Base-by-base conservation (phyloP, 2,797 vertebrate genomes). In the Pteronotus mesoamericanus region DNA sequence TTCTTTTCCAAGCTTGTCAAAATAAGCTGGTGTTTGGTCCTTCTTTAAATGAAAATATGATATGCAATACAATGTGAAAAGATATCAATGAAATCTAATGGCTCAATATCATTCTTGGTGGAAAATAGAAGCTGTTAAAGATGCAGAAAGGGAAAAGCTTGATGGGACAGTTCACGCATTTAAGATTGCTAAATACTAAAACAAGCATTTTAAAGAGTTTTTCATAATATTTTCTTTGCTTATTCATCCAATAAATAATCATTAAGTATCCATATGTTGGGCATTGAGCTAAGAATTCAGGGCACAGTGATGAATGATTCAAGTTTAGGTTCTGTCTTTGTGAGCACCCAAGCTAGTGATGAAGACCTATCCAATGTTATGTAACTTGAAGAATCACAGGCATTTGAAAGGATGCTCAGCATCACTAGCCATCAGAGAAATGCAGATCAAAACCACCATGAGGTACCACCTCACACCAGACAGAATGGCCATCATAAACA, bases 1-100 rank as follows among this genome's bases (percentile, higher is more conserved):
- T 97, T 97, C 98, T 97, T 98, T 94, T 92, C 94, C 78, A 93
- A 96, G 91, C 95, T 94, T 98, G 97, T 97, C 97, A 97, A 96
- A 97, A 96, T 57, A 96, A 57, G 24, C 4, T 21, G 89, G 71
- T 59, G 64, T 7, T 72, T 94, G 82, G 46, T 46, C 78, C 75
- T 91, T 94, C 77, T 92, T 42, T 89, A 97, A 97, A 96, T 69
- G 94, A 98, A 96, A 91, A 53, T 69, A 48, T 42, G 91, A 68
- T 59, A 86, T n/a, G 82, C 95, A 80, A 37, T 89, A 9, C 7
- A 29, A 37, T 14, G 19, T 68, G 0, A 83, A 94, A 85, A 88
- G 11, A 1, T 68, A 95, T 61, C 86, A 91, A 83, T 94, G 82
- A 96, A 84, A 89, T 79, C 72, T 72, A 97, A 82, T 69, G n/a